Evolutionary conservation across 2,797 vertebrate genomes (phyloP).

Genomic region (Knipowitschia caucasica): DNA sequence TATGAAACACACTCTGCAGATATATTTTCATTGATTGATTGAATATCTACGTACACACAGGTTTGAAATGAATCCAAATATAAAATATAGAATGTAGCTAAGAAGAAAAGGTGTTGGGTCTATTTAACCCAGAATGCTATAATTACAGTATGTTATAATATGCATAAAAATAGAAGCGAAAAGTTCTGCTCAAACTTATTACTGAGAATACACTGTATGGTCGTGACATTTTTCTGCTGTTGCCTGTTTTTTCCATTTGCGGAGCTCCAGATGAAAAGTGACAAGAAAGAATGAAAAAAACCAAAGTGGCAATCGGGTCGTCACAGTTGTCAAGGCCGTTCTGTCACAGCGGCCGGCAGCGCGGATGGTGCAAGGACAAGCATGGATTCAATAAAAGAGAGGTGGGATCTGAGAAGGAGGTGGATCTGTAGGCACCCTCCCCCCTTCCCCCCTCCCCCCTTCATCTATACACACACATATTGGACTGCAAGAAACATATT

Average conservation of each 20-base stretch:
- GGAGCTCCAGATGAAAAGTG: slow-evolving; percentile 23
- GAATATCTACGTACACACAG: too few species aligned
- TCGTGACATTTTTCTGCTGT: background rate
- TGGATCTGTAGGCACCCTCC: background rate
- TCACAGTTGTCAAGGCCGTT: slow-evolving; percentile 67
- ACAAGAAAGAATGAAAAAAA: slow-evolving; percentile 26
- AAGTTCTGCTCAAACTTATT: too few species aligned
- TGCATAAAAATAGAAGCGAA: too few species aligned
- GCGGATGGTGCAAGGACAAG: slow-evolving; percentile 44
- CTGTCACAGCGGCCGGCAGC: slow-evolving; percentile 54
- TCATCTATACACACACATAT: slow-evolving; percentile 8
- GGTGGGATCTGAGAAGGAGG: slow-evolving; percentile 23
- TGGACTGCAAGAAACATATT: slow-evolving; percentile 52
- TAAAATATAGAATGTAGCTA: too few species aligned
- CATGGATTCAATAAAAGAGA: slow-evolving; percentile 50
- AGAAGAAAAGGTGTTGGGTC: too few species aligned
- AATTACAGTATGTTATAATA: too few species aligned
- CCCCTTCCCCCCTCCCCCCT: background rate
- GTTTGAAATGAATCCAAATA: too few species aligned
- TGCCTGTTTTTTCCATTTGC: background rate
- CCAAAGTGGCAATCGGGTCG: slow-evolving; percentile 42
- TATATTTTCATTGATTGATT: too few species aligned
- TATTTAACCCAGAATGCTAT: too few species aligned
- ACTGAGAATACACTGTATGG: background rate
- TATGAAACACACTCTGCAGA: too few species aligned